Conservation (phyloP, 1,140 invertebrate species). For the Trichomalopsis sarcophagae region DNA sequence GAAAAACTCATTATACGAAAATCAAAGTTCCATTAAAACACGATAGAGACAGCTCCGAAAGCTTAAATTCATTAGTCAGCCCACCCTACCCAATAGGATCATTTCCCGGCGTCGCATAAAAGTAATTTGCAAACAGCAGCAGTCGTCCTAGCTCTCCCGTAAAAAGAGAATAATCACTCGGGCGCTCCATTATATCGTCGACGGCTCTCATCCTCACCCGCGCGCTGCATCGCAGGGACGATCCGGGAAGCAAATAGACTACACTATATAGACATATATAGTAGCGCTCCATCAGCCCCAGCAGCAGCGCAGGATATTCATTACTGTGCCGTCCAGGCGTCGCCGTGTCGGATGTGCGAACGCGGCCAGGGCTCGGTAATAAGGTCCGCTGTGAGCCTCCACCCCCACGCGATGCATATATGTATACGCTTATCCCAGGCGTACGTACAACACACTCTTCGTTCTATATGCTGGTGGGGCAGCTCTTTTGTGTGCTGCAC, state of each 20-base stretch:
- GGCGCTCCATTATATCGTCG: neutral
- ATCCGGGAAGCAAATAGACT: neutral
- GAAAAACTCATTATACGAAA: neutral
- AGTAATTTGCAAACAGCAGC: neutral
- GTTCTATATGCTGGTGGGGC: neutral
- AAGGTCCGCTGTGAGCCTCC: constrained; percentile 26
- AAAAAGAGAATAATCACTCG: constrained; percentile 1
- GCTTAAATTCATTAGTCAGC: constrained; percentile 4
- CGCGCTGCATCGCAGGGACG: neutral
- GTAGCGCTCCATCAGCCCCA: neutral
- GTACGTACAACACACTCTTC: too few species aligned
- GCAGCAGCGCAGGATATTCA: constrained; percentile 45
- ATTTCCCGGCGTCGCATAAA: neutral
- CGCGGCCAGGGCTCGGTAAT: constrained; percentile 28
- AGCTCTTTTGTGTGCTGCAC: constrained; percentile 22
- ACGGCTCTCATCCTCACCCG: neutral
- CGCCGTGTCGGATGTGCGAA: constrained; percentile 11
- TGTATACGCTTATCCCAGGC: neutral
- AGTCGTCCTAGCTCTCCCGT: neutral
- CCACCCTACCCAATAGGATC: neutral
- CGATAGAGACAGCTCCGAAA: neutral
- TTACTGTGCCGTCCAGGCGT: constrained; percentile 13
- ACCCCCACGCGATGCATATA: neutral
- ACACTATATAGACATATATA: neutral
- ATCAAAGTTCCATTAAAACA: neutral